Conservation (phyloP, 2,797 vertebrate genomes). For the Saguinus oedipus region DNA sequence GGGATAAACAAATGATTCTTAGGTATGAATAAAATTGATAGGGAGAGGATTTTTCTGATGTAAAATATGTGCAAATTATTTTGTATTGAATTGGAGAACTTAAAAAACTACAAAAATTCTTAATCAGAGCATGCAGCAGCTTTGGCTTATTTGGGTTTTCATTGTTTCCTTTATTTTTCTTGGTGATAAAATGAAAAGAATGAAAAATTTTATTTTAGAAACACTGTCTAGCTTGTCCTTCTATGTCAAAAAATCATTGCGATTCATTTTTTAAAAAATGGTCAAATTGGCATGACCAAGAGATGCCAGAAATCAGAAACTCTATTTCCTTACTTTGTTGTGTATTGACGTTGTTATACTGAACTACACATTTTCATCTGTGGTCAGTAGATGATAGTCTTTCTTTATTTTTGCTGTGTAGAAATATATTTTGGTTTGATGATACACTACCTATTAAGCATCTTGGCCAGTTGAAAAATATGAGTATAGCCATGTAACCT, state of each 20-base stretch:
- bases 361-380: background rate
- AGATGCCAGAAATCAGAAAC: background rate
- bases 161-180: background rate
- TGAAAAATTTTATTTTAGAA: background rate
- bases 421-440: conserved; percentile 1
- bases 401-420: background rate
- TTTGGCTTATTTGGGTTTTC: background rate
- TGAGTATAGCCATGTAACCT: background rate
- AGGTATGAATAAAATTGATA: conserved; percentile 38
- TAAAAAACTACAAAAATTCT: conserved; percentile 1
- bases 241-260: background rate
- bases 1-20: conserved; percentile 54
- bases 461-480: background rate
- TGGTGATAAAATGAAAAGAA: background rate
- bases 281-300: background rate
- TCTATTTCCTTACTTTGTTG: background rate
- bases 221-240: background rate
- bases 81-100: background rate
- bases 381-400: background rate
- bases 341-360: background rate
- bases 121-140: background rate
- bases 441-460: background rate
- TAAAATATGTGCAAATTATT: background rate
- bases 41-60: background rate
- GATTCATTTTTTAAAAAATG: background rate